Base-by-base conservation (phyloP, 64 coral and sea anemone species). In the Porites australiensis region DNA sequence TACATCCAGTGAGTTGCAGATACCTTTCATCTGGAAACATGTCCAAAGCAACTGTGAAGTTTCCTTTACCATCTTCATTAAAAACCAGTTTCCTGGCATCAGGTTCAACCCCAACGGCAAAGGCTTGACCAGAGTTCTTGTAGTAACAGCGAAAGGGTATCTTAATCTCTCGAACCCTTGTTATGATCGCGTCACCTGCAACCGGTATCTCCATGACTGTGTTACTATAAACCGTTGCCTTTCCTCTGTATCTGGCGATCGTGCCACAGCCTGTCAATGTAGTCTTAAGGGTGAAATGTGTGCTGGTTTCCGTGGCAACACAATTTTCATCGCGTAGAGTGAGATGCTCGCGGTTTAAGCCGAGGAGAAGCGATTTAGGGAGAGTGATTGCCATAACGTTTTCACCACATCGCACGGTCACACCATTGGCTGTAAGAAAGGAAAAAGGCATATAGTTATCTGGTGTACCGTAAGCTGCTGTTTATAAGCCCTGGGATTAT, bases 81-180 rank as follows among this genome's bases (percentile, higher is more conserved):
- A 72, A 72, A 6, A 72, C 70, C 37, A 72, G 53, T 46, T 86
- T 85, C 44, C 74, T 73, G 70, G 22, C 84, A 62, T 84, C 83
- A 72, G 66, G 37, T 75, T 43, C 23, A 3, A 69, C 65, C 23
- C 65, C 65, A 19, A 61, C 66, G 50, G 74, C 53, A 52, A 79
- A 61, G 14, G 83, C 79, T 14, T 58, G n/a, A 18, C 63, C 74
- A 19, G 61, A 84, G 60, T 73, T 72, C 11, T 75, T 84, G 64
- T 75, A 85, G 18, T 82, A 59, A 50, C 90, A 92, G 20, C 90
- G 69, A 70, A 92, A 92, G 49, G 90, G 80, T 58, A 92, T 92
- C 48, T 69, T 21, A 20, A 92, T 58, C 67, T 75, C 64, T 15
- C 83, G 79, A 23, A 82, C 57, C 9, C 90, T 80, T 62, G 20